Percentiles rank a stretch among this genome's conserved stretches.
phyloP scores from a whole-genome alignment of 2,888 invertebrate genomes.

The Oxycera nigricornis region DNA sequence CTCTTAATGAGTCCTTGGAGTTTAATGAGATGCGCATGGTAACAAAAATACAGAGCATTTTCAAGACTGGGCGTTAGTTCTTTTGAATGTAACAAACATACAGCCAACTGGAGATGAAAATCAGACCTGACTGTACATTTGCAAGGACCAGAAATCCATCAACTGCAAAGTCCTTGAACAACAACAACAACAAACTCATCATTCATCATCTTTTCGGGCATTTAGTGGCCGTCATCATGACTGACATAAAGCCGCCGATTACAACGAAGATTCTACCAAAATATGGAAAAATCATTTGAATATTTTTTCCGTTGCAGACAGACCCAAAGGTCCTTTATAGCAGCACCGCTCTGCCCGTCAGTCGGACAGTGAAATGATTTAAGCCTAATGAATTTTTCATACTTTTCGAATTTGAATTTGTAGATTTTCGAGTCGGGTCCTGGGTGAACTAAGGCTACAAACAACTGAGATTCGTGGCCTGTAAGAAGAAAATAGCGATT shows the following conservation, averaged over 20 bases:
- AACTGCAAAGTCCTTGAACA: background rate
- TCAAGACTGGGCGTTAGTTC: background rate
- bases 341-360: background rate
- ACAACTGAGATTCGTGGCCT: background rate
- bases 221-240: slow-evolving; percentile 34
- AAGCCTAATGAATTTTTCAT: slow-evolving; percentile 40
- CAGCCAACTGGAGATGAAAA: background rate
- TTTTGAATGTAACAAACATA: background rate
- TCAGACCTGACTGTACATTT: slow-evolving; percentile 21
- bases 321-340: background rate
- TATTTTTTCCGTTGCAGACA: slow-evolving; percentile 5
- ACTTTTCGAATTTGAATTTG: slow-evolving; percentile 30
- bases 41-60: slow-evolving; percentile 18
- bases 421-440: background rate
- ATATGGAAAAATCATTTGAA: slow-evolving; percentile 37
- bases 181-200: slow-evolving; percentile 38
- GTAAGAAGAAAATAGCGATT: slow-evolving; percentile 17
- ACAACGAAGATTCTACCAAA: slow-evolving; percentile 28
- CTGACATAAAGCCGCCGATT: slow-evolving; percentile 38
- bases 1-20: slow-evolving; percentile 22
- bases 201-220: slow-evolving; percentile 38
- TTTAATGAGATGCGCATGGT: background rate
- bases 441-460: background rate
- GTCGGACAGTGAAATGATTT: slow-evolving; percentile 19
- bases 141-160: slow-evolving; percentile 23